Percentiles rank a stretch among this genome's conserved stretches.
These are phyloP conservation scores for Channa striata DNA, from an alignment of 2,797 vertebrate genomes.

Conservation along the genomic window DNA sequence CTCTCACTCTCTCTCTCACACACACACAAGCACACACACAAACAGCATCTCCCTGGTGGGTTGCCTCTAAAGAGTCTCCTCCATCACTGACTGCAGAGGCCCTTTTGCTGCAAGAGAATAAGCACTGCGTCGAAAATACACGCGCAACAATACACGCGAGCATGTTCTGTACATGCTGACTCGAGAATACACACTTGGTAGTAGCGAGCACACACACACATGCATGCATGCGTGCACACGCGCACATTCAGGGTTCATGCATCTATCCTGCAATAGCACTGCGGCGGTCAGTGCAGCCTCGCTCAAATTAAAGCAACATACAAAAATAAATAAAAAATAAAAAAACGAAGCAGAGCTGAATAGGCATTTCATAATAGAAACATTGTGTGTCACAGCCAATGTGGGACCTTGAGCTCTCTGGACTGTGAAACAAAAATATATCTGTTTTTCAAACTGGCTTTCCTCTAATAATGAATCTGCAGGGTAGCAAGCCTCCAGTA, in stretches of 20 bases:
- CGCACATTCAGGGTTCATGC: slow-evolving; percentile 30
- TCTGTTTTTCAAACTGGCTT: neutral
- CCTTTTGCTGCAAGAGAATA: slow-evolving; percentile 68
- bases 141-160: slow-evolving; percentile 28
- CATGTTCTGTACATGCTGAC: slow-evolving; percentile 59
- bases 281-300: slow-evolving; percentile 66
- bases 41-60: slow-evolving; percentile 68
- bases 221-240: neutral
- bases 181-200: slow-evolving; percentile 44
- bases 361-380: slow-evolving; percentile 50
- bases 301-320: slow-evolving; percentile 40
- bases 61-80: slow-evolving; percentile 78
- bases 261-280: slow-evolving; percentile 37
- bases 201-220: slow-evolving; percentile 10
- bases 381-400: slow-evolving; percentile 29
- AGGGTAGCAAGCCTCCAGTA: neutral
- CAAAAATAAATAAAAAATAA: no score
- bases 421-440: slow-evolving; percentile 36
- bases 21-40: slow-evolving; percentile 28
- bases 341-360: slow-evolving; percentile 57
- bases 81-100: slow-evolving; percentile 78
- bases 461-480: slow-evolving; percentile 2
- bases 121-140: slow-evolving; percentile 53
- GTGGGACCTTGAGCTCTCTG: slow-evolving; percentile 34
- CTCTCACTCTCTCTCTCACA: slow-evolving; percentile 4